These are phyloP conservation scores for Todiramphus saurophagus DNA, from an alignment of 2,113 vertebrate genomes.

Conservation along the genomic window DNA sequence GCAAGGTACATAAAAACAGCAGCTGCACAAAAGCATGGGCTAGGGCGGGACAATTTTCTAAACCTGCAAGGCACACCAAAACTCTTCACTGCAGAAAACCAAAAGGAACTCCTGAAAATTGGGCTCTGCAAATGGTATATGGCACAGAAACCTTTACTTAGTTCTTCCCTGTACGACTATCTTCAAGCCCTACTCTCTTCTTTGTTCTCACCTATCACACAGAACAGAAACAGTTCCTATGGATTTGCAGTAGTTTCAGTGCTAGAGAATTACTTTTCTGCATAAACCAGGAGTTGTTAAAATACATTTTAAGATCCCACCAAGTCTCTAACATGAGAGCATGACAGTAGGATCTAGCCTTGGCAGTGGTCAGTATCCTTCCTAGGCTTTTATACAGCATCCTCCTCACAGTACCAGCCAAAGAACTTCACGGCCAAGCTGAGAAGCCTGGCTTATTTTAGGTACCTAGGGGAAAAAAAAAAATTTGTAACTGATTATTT, in stretches of 20 bases:
- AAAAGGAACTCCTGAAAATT: background rate
- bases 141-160: background rate
- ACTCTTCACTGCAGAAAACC: background rate
- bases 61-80: background rate
- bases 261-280: background rate
- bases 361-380: background rate
- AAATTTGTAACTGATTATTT: fast-evolving
- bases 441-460: background rate
- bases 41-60: background rate
- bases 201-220: background rate
- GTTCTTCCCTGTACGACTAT: background rate
- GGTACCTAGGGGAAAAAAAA: background rate
- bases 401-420: background rate
- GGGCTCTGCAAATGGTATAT: background rate
- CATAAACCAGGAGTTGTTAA: background rate
- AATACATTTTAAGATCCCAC: background rate
- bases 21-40: background rate
- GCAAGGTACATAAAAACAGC: background rate
- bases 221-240: background rate
- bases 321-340: background rate
- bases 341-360: background rate
- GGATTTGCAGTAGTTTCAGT: background rate
- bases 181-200: background rate
- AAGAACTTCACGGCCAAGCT: background rate
- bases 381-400: background rate